phyloP scores from a whole-genome alignment of 1,140 invertebrate genomes.

The Helicoverpa armigera region DNA sequence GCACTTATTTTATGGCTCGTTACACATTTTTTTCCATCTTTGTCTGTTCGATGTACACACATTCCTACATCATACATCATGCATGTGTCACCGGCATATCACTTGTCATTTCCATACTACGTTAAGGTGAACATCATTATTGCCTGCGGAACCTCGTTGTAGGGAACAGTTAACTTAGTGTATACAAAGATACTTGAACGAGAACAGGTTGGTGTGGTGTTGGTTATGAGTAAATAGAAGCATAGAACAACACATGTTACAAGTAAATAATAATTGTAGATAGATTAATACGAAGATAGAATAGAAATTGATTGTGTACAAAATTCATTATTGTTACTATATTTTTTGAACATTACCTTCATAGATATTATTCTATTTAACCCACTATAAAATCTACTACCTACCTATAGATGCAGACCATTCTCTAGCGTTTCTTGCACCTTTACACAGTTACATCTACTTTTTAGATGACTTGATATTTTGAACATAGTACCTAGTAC shows the following conservation, averaged over 20 bases:
- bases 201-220: slow-evolving; percentile 19
- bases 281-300: slow-evolving; percentile 15
- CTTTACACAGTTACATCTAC: slow-evolving; percentile 55
- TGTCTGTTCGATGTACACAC: slow-evolving; percentile 63
- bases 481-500: slow-evolving; percentile 54
- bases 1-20: slow-evolving; percentile 66
- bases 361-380: slow-evolving; percentile 36
- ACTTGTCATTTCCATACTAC: slow-evolving; percentile 15
- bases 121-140: not conserved
- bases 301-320: slow-evolving; percentile 18
- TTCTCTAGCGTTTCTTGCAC: slow-evolving; percentile 65
- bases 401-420: slow-evolving; percentile 55
- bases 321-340: slow-evolving; percentile 29
- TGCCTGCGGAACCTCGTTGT: not conserved
- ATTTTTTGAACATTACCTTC: slow-evolving; percentile 27
- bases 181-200: not conserved
- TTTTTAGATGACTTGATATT: slow-evolving; percentile 57
- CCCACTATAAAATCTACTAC: slow-evolving; percentile 41
- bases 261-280: slow-evolving; percentile 17
- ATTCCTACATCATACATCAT: slow-evolving; percentile 64
- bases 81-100: slow-evolving; percentile 54
- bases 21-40: slow-evolving; percentile 47
- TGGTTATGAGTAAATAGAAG: not conserved
- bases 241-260: not conserved
- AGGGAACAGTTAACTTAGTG: not conserved